Evolutionary conservation across 2,888 invertebrate species (phyloP).

Genomic region (Kuschelorhynchus macadamiae): DNA sequence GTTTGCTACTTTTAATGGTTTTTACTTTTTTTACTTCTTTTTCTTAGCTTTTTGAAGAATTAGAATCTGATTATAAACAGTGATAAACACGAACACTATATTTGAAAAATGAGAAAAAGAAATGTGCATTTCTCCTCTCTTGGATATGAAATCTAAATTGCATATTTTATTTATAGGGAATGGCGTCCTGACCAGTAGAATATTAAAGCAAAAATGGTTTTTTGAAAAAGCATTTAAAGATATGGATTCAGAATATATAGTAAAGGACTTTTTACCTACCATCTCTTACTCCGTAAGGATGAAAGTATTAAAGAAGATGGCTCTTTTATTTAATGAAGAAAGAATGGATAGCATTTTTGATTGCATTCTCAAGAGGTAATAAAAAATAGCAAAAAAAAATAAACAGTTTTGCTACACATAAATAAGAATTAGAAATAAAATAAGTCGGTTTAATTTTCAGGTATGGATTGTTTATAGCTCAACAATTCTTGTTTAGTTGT

Average conservation of each 20-base stretch:
- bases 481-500: constrained; percentile 53
- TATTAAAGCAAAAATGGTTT: constrained; percentile 57
- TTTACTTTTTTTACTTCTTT: too few relatives aligned
- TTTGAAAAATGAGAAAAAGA: too few relatives aligned
- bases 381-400: neutral
- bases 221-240: constrained; percentile 52
- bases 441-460: constrained; percentile 48
- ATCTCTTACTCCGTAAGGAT: constrained; percentile 53
- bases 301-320: constrained; percentile 55
- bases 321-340: constrained; percentile 39
- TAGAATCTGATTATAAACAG: too few relatives aligned
- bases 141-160: too few relatives aligned
- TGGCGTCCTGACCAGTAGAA: constrained; percentile 53
- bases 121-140: too few relatives aligned
- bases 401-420: neutral
- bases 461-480: constrained; percentile 54
- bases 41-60: too few relatives aligned
- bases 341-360: constrained; percentile 54
- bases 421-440: too few relatives aligned
- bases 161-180: constrained; percentile 46
- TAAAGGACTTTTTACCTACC: constrained; percentile 54
- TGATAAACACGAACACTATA: too few relatives aligned
- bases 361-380: constrained; percentile 50
- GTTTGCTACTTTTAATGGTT: too few relatives aligned
- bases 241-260: constrained; percentile 45